phyloP scores from a whole-genome alignment of 2,113 vertebrate genomes.

The Siniperca knerii region DNA sequence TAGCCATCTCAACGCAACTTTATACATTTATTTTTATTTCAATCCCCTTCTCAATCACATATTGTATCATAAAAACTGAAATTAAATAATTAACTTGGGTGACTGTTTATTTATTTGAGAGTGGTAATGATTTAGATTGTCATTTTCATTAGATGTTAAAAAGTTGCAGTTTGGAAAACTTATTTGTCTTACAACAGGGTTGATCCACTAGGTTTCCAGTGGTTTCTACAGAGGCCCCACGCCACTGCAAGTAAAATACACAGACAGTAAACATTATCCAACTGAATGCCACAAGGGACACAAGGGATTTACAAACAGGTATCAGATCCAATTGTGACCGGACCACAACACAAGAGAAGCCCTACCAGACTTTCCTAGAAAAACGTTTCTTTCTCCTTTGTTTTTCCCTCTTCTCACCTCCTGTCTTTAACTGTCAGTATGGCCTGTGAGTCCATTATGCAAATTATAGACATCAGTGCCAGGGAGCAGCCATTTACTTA shows the following conservation, averaged over 20 bases:
- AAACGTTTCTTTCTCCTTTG: too few species aligned
- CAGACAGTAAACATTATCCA: not conserved
- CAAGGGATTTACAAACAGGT: not conserved
- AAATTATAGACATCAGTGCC: slow-evolving; percentile 61
- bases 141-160: too few species aligned
- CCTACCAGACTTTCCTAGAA: not conserved
- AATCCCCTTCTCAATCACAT: not conserved
- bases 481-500: slow-evolving; percentile 41
- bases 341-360: not conserved
- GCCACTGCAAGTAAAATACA: not conserved
- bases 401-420: not conserved
- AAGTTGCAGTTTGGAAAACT: not conserved
- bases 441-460: slow-evolving; percentile 56
- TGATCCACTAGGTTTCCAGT: not conserved
- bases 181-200: too few species aligned
- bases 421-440: slow-evolving; percentile 20
- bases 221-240: not conserved
- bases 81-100: not conserved
- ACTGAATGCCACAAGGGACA: not conserved
- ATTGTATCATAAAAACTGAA: not conserved
- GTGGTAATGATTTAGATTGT: too few species aligned
- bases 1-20: not conserved
- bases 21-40: not conserved
- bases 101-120: not conserved
- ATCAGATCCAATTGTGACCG: not conserved